phyloP scores from a whole-genome alignment of 2,888 invertebrate genomes.

The Mimas tiliae region DNA sequence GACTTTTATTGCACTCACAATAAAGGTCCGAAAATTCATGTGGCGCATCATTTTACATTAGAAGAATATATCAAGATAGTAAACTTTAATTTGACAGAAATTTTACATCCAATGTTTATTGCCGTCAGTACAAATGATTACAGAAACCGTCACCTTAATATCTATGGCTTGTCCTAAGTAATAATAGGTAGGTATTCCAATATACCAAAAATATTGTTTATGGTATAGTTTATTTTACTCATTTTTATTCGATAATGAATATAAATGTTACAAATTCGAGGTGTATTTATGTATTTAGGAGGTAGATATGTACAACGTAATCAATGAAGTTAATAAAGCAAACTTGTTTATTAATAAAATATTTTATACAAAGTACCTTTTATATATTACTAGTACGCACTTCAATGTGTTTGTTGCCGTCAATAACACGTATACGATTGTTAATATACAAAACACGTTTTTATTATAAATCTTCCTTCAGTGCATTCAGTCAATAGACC shows the following conservation, averaged over 20 bases:
- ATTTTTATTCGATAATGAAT: not conserved
- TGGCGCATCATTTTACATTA: no score
- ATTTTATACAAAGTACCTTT: not conserved
- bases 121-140: slow-evolving; percentile 6
- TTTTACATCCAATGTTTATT: not conserved
- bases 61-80: not conserved
- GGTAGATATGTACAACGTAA: no score
- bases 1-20: not conserved
- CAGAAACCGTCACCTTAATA: not conserved
- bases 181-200: no score
- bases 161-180: not conserved
- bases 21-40: not conserved
- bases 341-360: not conserved
- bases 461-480: not conserved
- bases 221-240: not conserved
- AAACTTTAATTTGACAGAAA: not conserved
- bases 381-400: not conserved
- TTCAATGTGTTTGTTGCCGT: not conserved
- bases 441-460: not conserved
- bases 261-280: no score
- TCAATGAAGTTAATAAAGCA: not conserved
- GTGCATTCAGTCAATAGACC: slow-evolving; percentile 8
- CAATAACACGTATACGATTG: not conserved
- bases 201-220: not conserved
- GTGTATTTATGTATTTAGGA: no score